phyloP scores from a whole-genome alignment of 2,888 invertebrate species.

The Oasisia sp. region DNA sequence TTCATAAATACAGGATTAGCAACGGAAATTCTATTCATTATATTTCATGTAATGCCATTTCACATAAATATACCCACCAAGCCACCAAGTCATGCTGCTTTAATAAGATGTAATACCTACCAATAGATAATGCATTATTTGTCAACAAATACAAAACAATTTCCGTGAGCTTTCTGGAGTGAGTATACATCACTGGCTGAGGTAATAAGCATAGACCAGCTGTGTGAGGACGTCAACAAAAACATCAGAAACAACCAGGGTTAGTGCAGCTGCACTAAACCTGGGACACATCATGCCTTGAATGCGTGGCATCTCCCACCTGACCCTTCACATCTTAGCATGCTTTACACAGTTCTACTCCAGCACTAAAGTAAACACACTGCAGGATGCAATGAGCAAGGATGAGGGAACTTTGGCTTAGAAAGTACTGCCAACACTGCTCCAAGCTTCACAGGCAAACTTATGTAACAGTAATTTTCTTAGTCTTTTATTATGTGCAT shows the following conservation, averaged over 20 bases:
- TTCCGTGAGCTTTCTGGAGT: background rate
- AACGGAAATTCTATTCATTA: background rate
- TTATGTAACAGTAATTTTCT: too few relatives aligned
- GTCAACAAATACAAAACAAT: conserved; percentile 9
- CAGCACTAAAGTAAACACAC: background rate
- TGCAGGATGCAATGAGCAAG: background rate
- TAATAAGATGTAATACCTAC: background rate
- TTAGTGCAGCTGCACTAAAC: background rate
- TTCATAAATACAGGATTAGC: background rate
- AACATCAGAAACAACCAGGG: too few relatives aligned
- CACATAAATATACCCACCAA: background rate
- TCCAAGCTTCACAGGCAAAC: background rate
- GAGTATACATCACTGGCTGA: background rate
- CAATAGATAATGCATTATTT: background rate
- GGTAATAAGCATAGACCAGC: background rate
- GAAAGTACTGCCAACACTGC: background rate
- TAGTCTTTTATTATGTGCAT: too few relatives aligned
- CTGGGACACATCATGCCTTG: background rate
- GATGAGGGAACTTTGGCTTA: background rate
- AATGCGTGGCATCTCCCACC: background rate
- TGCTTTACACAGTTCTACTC: background rate
- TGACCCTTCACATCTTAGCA: background rate
- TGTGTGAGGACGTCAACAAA: background rate
- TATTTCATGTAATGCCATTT: background rate
- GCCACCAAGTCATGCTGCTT: background rate